Conservation (phyloP, 2,113 vertebrate species). For the Larimichthys polyactis region DNA sequence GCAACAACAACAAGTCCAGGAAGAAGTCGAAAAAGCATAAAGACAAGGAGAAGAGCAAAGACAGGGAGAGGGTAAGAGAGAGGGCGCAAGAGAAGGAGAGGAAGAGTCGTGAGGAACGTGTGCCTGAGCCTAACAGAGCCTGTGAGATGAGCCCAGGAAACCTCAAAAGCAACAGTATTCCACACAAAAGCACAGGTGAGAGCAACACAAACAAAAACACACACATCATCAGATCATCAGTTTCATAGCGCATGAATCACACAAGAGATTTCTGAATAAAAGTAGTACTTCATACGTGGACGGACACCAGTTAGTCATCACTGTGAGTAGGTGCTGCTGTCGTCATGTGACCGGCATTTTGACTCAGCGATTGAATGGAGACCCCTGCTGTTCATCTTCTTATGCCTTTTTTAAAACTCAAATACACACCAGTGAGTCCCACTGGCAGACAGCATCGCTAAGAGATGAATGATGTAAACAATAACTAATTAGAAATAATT, state of each 20-base stretch:
- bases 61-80: slow-evolving; percentile 75
- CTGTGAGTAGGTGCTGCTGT: slow-evolving; percentile 46
- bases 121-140: slow-evolving; percentile 75
- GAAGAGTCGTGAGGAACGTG: slow-evolving; percentile 71
- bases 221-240: background rate
- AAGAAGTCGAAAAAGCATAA: slow-evolving; percentile 97
- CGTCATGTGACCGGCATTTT: slow-evolving; percentile 18
- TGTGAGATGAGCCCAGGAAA: slow-evolving; percentile 79
- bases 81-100: slow-evolving; percentile 67
- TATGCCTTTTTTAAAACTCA: slow-evolving; percentile 7
- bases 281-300: slow-evolving; percentile 8
- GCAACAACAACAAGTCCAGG: slow-evolving; percentile 91
- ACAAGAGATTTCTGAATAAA: slow-evolving; percentile 36
- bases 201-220: background rate
- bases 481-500: background rate
- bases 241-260: background rate
- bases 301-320: slow-evolving; percentile 53
- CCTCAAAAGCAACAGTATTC: slow-evolving; percentile 78
- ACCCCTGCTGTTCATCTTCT: slow-evolving; percentile 66
- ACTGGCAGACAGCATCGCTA: background rate
- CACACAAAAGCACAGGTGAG: slow-evolving; percentile 87
- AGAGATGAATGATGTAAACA: background rate
- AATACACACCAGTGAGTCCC: slow-evolving; percentile 16
- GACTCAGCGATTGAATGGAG: slow-evolving; percentile 55
- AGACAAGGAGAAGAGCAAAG: slow-evolving; percentile 90